Conservation (phyloP, 1,140 invertebrate species). For the Mya arenaria region DNA sequence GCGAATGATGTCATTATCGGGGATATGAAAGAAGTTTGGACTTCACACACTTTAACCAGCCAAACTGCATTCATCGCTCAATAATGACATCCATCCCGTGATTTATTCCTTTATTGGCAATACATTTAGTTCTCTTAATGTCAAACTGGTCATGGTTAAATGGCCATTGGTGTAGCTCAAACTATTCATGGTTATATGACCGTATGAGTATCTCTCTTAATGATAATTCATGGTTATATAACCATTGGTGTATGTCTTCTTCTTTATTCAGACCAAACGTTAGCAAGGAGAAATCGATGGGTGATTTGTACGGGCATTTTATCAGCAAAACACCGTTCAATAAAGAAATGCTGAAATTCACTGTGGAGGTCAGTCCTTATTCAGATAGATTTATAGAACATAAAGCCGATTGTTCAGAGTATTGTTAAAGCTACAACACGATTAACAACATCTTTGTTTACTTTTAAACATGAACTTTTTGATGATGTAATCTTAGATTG, state of each 20-base stretch:
- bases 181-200: background rate
- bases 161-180: background rate
- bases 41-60: no score
- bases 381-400: background rate
- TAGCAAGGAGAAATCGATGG: background rate
- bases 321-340: conserved; percentile 67
- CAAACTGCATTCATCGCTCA: no score
- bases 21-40: no score
- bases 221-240: background rate
- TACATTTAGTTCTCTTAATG: background rate
- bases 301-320: conserved; percentile 54
- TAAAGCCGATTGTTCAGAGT: background rate
- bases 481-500: background rate
- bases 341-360: conserved; percentile 60
- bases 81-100: no score
- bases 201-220: background rate
- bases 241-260: background rate
- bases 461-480: background rate
- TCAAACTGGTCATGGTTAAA: background rate
- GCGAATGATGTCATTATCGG: no score
- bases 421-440: background rate
- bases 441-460: background rate
- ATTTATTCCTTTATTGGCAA: no score
- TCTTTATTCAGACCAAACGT: background rate
- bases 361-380: conserved; percentile 48